These are phyloP conservation scores for Pterostichus niger DNA, from an alignment of 2,888 invertebrate species.

Conservation along the genomic window DNA sequence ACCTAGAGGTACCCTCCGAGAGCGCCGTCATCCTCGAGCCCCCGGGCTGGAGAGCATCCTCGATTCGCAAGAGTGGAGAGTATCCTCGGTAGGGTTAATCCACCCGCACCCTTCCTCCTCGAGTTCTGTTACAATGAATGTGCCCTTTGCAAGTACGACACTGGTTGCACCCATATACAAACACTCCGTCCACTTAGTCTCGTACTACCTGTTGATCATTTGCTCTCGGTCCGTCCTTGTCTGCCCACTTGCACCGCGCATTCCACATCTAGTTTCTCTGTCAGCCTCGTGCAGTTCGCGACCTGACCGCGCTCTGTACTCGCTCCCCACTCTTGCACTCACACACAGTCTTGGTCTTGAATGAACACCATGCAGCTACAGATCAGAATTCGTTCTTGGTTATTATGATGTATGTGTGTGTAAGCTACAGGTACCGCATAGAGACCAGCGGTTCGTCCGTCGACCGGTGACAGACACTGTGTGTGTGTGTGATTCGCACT, in stretches of 20 bases:
- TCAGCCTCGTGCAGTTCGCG: background rate
- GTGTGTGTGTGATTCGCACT: too few species aligned
- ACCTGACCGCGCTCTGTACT: background rate
- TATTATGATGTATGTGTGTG: conserved; percentile 22
- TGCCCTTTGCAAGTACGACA: background rate
- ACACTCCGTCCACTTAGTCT: conserved; percentile 42
- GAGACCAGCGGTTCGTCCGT: background rate
- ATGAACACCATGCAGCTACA: background rate
- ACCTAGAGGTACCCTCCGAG: too few species aligned
- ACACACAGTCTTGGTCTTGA: background rate
- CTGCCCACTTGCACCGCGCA: conserved; percentile 23
- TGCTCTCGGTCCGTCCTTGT: conserved; percentile 57
- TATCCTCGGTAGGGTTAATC: too few species aligned
- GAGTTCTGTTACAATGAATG: too few species aligned
- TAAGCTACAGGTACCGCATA: conserved; percentile 7
- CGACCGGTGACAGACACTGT: background rate
- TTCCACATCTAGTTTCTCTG: conserved; percentile 46
- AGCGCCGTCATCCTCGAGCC: too few species aligned
- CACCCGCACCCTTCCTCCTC: too few species aligned
- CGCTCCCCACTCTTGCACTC: background rate
- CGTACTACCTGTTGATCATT: conserved; percentile 66
- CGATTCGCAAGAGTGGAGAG: too few species aligned
- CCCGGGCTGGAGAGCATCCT: too few species aligned
- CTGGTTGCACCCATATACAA: conserved; percentile 37
- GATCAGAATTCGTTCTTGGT: conserved; percentile 6